These are phyloP conservation scores for Nemopilema nomurai DNA, from an alignment of 30 jellyfish, hydroid and myxozoan species.

Conservation along the genomic window DNA sequence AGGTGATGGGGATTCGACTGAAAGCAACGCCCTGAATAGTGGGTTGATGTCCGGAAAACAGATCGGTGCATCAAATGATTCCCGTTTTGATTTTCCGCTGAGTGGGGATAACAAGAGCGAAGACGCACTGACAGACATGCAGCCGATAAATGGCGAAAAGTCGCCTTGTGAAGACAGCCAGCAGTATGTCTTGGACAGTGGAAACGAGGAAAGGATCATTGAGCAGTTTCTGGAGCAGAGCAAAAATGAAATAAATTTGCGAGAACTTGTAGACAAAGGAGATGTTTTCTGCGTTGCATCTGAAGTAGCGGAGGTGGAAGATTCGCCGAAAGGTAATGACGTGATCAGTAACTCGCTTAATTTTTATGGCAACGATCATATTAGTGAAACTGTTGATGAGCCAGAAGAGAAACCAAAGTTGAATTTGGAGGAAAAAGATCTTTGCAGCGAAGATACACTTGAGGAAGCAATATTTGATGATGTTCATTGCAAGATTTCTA, in stretches of 20 bases:
- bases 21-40: not conserved
- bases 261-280: not conserved
- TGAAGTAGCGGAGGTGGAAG: not conserved
- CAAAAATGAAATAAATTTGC: slow-evolving; percentile 1
- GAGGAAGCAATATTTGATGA: slow-evolving; percentile 11
- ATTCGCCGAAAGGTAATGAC: not conserved
- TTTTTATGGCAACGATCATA: not conserved
- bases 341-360: not conserved
- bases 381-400: not conserved
- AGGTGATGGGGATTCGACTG: slow-evolving; percentile 14
- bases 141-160: not conserved
- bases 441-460: slow-evolving; percentile 21
- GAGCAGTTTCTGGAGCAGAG: not conserved
- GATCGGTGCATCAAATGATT: not conserved
- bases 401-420: not conserved
- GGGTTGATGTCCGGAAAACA: slow-evolving; percentile 5
- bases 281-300: not conserved
- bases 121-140: not conserved
- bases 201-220: not conserved
- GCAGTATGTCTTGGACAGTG: not conserved
- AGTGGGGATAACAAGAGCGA: not conserved
- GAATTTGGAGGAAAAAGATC: not conserved
- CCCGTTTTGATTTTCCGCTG: slow-evolving; percentile 20
- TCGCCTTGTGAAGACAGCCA: not conserved
- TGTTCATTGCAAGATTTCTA: slow-evolving; percentile 20